Conservation (phyloP, 1,140 invertebrate species). For the Rhopalosiphum maidis region DNA sequence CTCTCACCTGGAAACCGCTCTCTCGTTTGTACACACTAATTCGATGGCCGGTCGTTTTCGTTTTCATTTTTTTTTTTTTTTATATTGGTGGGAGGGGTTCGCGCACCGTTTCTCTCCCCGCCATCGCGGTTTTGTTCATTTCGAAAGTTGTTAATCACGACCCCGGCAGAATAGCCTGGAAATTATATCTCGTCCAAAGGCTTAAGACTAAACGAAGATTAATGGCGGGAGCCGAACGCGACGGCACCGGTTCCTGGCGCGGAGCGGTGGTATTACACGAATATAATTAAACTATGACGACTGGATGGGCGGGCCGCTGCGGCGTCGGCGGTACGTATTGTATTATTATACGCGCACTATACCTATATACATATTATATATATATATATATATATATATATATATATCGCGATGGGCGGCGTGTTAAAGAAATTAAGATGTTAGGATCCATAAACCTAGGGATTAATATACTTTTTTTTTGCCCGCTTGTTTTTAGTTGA, state of each 20-base stretch:
- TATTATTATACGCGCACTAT: background rate
- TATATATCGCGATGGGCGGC: background rate
- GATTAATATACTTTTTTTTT: slow-evolving; percentile 44
- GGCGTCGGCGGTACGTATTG: background rate
- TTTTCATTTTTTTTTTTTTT: background rate
- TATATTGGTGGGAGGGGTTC: too few relatives aligned
- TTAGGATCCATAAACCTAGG: slow-evolving; percentile 45
- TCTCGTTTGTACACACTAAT: background rate
- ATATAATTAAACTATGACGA: slow-evolving; percentile 48
- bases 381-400: background rate
- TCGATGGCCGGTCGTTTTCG: background rate
- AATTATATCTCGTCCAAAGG: slow-evolving; percentile 41
- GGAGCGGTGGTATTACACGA: slow-evolving; percentile 20
- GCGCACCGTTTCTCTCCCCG: too few relatives aligned
- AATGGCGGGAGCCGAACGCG: slow-evolving; percentile 12
- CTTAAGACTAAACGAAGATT: slow-evolving; percentile 49
- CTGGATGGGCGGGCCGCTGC: background rate
- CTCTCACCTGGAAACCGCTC: background rate
- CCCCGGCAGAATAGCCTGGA: background rate
- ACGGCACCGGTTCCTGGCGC: background rate
- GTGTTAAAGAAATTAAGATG: slow-evolving; percentile 47
- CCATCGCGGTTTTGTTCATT: background rate
- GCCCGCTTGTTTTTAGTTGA: slow-evolving; percentile 30
- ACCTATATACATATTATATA: background rate
- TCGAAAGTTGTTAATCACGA: slow-evolving; percentile 30